phyloP scores from a whole-genome alignment of 2,888 invertebrate species.

The Oasisia sp. region DNA sequence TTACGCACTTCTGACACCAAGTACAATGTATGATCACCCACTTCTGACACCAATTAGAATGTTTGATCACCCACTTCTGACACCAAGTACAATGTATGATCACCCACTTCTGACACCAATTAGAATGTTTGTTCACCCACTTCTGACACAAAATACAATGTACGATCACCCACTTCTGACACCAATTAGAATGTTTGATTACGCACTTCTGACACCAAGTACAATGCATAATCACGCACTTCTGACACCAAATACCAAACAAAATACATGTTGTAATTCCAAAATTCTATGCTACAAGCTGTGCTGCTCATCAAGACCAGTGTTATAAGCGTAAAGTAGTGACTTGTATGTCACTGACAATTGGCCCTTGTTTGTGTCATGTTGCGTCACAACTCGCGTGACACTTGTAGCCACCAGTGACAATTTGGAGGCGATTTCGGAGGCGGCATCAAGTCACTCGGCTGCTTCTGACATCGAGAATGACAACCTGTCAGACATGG shows the following conservation, averaged over 20 bases:
- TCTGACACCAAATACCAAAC: background rate
- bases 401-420: constrained; percentile 76
- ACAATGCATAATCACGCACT: too few relatives aligned
- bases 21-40: too few relatives aligned
- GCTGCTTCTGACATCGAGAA: constrained; percentile 82
- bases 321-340: background rate
- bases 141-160: too few relatives aligned
- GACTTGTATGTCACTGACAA: background rate
- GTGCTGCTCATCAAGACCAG: background rate
- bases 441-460: constrained; percentile 94
- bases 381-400: background rate
- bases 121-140: too few relatives aligned
- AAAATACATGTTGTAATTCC: background rate
- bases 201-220: too few relatives aligned
- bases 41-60: too few relatives aligned
- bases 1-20: too few relatives aligned
- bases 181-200: too few relatives aligned
- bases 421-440: constrained; percentile 93
- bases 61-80: too few relatives aligned
- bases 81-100: too few relatives aligned
- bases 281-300: background rate
- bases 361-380: background rate
- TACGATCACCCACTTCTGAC: too few relatives aligned
- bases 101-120: too few relatives aligned
- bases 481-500: constrained; percentile 94